Percentiles rank a stretch among this genome's conserved stretches.
Evolutionary conservation across 2,888 invertebrate genomes (phyloP).

Genomic region (Craniophora ligustri): DNA sequence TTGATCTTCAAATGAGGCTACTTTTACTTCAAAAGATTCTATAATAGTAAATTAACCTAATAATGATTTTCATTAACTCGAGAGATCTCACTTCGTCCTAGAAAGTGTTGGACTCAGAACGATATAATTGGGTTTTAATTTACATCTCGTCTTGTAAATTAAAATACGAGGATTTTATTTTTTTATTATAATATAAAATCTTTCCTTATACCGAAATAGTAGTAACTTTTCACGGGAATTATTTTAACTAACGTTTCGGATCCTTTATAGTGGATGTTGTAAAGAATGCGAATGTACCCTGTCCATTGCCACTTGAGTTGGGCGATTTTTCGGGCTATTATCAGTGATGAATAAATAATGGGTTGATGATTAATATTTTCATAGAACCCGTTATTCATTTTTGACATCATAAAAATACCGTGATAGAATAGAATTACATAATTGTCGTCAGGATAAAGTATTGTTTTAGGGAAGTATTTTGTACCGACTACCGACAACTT

Average conservation of each 20-base stretch:
- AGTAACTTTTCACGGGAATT: neutral
- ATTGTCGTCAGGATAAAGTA: constrained; percentile 12
- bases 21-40: neutral
- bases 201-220: constrained; percentile 7
- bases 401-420: neutral
- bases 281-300: no score
- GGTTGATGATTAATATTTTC: no score
- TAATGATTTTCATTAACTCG: constrained; percentile 19
- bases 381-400: no score
- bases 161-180: constrained; percentile 21
- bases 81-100: neutral
- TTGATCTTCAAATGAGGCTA: neutral
- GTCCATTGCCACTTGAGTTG: no score
- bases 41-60: constrained; percentile 12
- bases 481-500: constrained; percentile 24
- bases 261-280: no score
- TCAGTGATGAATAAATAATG: no score
- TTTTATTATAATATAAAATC: constrained; percentile 5
- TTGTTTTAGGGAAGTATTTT: constrained; percentile 5
- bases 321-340: no score
- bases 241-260: no score
- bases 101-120: constrained; percentile 10
- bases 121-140: constrained; percentile 34
- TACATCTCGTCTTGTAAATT: constrained; percentile 9
- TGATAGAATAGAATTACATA: neutral